Base-by-base conservation (phyloP, 2,888 invertebrate genomes). In the Drosophila cyrtoloma region DNA sequence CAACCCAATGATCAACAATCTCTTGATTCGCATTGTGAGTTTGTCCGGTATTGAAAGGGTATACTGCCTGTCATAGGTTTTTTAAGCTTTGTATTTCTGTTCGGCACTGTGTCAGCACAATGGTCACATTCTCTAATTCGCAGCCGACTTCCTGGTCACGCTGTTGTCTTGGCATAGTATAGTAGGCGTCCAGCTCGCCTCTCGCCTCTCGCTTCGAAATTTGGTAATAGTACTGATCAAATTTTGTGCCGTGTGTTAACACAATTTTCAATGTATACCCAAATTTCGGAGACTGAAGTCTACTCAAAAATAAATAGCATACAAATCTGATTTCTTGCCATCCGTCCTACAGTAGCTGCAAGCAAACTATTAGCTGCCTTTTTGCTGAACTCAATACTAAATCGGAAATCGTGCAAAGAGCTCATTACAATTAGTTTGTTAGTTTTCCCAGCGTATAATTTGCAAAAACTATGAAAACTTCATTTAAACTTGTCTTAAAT, bases 121-220 rank as follows among this genome's bases (percentile, higher is more conserved):
- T 59, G 39, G 64, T 42, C 59, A 59, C 69, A 62, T 79, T 63
- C 79, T 60, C 67, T 62, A 61, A 67, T 57, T 67, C 51, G 53
- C 66, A 47, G 33, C 58, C 69, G 19, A 77, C 75, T 77, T 77
- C 77, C 77, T 77, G 77, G 77, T 77, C 79, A 78, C 74, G 79
- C 65, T 64, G 56, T 42, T 61, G 74, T 67, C n/a, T 51, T 42
- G 37, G 56, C 30, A 16, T 32, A 57, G n/a, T 47, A 32, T 22
- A 35, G 62, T 58, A 53, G 75, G 77, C 79, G 70, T 70, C 35
- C 26, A 39, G 56, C 28, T 57, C 5, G 28, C 37, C 55, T 14
- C 53, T 16, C 28, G 42, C 9, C n/a, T n/a, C n/a, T 57, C 10
- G 26, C 2, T 28, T 33, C 33, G 39, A 53, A 47, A 35, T 60